These are phyloP conservation scores for Sceloporus tristichus DNA, from an alignment of 2,113 vertebrate species.

Conservation along the genomic window DNA sequence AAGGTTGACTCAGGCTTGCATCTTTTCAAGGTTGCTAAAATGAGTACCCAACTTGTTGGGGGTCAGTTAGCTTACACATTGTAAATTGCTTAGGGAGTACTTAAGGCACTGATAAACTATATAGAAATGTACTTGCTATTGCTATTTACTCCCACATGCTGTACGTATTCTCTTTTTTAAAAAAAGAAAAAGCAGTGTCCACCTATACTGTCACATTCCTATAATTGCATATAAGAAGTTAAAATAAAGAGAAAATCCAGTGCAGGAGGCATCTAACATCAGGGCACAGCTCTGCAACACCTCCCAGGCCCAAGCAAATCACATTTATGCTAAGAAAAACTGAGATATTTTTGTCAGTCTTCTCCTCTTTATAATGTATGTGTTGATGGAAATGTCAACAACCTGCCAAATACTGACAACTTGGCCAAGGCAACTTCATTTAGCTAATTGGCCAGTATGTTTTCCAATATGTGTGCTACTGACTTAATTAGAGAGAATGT, in stretches of 20 bases:
- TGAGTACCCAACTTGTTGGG: too few relatives aligned
- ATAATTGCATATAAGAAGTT: background rate
- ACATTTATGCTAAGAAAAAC: background rate
- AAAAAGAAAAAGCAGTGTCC: background rate
- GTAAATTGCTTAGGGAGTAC: too few relatives aligned
- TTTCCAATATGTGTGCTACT: slow-evolving; percentile 42
- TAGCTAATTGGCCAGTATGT: slow-evolving; percentile 47
- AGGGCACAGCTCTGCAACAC: background rate
- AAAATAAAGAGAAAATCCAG: background rate
- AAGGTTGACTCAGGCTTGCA: too few relatives aligned
- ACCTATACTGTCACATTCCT: background rate
- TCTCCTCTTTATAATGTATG: slow-evolving; percentile 21
- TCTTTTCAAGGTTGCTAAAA: too few relatives aligned
- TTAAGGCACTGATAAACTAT: too few relatives aligned
- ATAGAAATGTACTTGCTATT: background rate
- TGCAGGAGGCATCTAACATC: background rate
- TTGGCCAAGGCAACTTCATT: slow-evolving; percentile 35
- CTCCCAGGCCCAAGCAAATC: background rate
- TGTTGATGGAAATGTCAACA: slow-evolving; percentile 45
- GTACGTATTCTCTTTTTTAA: background rate
- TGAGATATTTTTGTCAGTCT: slow-evolving; percentile 11
- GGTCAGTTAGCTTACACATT: too few relatives aligned
- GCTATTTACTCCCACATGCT: background rate
- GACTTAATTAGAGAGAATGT: slow-evolving; percentile 38
- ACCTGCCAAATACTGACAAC: slow-evolving; percentile 45